A percentile compares a stretch with the other conserved stretches of the same genome.
phyloP scores from a whole-genome alignment of 2,888 invertebrate genomes.

The Oligia strigilis region DNA sequence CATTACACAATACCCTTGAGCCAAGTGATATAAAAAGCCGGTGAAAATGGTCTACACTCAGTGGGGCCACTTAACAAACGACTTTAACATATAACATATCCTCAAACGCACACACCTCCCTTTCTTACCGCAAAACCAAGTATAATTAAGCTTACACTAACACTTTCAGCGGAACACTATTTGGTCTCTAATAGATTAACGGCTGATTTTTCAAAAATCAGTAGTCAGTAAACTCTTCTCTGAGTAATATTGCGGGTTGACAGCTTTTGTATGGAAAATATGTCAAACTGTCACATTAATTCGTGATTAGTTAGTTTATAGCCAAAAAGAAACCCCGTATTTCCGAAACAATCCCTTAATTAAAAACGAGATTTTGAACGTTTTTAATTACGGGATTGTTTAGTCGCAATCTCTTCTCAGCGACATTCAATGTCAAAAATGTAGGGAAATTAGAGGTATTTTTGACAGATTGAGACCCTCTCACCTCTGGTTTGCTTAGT shows the following conservation, averaged over 20 bases:
- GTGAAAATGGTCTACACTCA: conserved; percentile 38
- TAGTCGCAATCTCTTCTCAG: too few species aligned
- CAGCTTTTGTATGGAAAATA: too few species aligned
- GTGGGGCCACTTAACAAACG: conserved; percentile 38
- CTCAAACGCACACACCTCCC: conserved; percentile 19
- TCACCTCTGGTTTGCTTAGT: not conserved
- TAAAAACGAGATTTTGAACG: too few species aligned
- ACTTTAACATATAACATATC: conserved; percentile 35
- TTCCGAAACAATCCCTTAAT: too few species aligned
- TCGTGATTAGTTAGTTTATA: not conserved
- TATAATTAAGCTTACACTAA: conserved; percentile 31
- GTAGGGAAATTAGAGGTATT: too few species aligned
- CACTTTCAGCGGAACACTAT: conserved; percentile 6
- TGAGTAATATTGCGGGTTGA: too few species aligned
- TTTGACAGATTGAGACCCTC: too few species aligned
- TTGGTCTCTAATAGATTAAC: conserved; percentile 2
- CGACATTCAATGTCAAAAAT: too few species aligned
- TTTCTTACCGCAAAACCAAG: conserved; percentile 37
- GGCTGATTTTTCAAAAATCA: too few species aligned
- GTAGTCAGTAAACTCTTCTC: too few species aligned
- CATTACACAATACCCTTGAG: conserved; percentile 38
- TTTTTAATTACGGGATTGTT: too few species aligned
- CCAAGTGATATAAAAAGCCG: conserved; percentile 41
- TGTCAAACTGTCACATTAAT: too few species aligned
- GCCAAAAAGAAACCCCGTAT: not conserved